Conservation (phyloP, 2,888 invertebrate species). For the Dynastes maya region DNA sequence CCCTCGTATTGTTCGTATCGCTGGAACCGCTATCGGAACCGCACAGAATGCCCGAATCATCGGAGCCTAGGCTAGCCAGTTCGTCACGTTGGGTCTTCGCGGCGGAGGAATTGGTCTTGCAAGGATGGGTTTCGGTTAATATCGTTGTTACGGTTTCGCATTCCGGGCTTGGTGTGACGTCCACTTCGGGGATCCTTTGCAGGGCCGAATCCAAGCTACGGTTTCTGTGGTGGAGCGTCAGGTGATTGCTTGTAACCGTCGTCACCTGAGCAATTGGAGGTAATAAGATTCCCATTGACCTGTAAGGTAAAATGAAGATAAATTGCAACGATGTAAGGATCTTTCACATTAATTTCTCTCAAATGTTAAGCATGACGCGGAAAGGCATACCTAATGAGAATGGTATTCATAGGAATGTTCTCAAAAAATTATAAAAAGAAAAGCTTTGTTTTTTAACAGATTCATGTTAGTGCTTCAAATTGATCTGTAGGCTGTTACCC, state of each 20-base stretch:
- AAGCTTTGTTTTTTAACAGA: too few relatives aligned
- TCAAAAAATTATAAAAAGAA: too few relatives aligned
- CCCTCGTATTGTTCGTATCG: constrained; percentile 70
- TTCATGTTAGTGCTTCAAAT: too few relatives aligned
- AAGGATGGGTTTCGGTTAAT: constrained; percentile 61
- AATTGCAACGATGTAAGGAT: too few relatives aligned
- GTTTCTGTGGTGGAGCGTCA: constrained; percentile 88
- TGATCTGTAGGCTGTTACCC: too few relatives aligned
- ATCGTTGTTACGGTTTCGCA: constrained; percentile 71
- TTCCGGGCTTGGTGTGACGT: constrained; percentile 79
- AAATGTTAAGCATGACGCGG: too few relatives aligned
- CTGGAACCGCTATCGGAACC: constrained; percentile 74
- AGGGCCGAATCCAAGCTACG: constrained; percentile 92
- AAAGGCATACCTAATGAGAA: too few relatives aligned
- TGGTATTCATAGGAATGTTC: too few relatives aligned
- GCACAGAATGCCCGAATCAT: constrained; percentile 85
- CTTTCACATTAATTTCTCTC: too few relatives aligned
- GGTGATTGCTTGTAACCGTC: constrained; percentile 69
- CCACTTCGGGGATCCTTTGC: constrained; percentile 91
- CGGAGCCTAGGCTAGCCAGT: constrained; percentile 80
- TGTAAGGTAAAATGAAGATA: constrained; percentile 63
- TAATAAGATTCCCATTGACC: constrained; percentile 78
- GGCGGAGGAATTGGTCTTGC: constrained; percentile 60
- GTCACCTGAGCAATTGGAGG: constrained; percentile 76
- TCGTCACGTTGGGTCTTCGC: constrained; percentile 74